Conservation (phyloP, 2,888 invertebrate species). For the Drosophila austrosaltans region DNA sequence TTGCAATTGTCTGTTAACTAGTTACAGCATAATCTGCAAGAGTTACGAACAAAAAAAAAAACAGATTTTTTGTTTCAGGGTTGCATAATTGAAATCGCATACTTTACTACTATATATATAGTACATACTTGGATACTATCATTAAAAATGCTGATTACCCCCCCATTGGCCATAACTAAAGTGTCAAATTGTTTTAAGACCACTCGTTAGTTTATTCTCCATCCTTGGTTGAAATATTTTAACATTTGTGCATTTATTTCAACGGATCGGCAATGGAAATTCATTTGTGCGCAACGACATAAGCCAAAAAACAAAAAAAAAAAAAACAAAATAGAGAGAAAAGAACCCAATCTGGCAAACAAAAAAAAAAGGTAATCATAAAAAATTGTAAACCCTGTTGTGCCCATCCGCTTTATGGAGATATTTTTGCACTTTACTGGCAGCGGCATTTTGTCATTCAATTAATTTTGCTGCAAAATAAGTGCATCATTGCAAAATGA, state of each 20-base stretch:
- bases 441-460: slow-evolving; percentile 56
- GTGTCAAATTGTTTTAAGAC: no score
- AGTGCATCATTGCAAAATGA: slow-evolving; percentile 33
- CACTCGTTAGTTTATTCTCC: slow-evolving; percentile 15
- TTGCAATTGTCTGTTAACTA: no score
- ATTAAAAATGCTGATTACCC: no score
- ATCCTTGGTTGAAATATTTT: slow-evolving; percentile 38
- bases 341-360: background rate
- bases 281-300: slow-evolving; percentile 33
- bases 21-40: no score
- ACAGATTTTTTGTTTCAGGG: no score
- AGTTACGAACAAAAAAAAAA: no score
- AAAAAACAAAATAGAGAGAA: slow-evolving; percentile 3
- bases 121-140: no score
- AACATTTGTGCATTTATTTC: slow-evolving; percentile 54
- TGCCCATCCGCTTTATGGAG: slow-evolving; percentile 23
- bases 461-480: slow-evolving; percentile 56
- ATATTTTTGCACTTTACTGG: slow-evolving; percentile 50
- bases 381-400: slow-evolving; percentile 51
- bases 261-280: slow-evolving; percentile 48
- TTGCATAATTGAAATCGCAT: no score
- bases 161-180: no score
- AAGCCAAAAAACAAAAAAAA: background rate
- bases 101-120: no score
- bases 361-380: slow-evolving; percentile 38